Conservation (phyloP, 2,113 vertebrate genomes). For the Chloroceryle aenea region DNA sequence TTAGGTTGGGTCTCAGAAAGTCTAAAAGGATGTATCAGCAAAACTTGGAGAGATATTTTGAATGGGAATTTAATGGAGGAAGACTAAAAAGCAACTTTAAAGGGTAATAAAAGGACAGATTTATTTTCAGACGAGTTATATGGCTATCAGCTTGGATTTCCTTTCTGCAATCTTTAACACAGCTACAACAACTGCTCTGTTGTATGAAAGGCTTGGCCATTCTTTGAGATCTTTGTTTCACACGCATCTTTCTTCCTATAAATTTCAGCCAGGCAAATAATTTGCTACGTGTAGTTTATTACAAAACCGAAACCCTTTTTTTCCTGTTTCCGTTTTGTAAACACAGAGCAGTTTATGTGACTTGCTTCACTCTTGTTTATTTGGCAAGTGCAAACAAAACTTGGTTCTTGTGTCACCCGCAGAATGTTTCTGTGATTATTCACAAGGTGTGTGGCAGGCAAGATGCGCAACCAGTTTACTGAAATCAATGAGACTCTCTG, state of each 20-base stretch:
- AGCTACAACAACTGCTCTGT: background rate
- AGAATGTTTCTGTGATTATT: background rate
- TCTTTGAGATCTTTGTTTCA: background rate
- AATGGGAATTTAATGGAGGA: background rate
- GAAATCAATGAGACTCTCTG: background rate
- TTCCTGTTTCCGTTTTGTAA: background rate
- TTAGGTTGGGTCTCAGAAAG: background rate
- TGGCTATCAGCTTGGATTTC: background rate
- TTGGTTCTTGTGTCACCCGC: background rate
- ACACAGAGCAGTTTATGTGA: background rate
- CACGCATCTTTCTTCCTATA: rapidly evolving
- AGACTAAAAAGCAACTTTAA: background rate
- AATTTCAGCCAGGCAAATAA: background rate
- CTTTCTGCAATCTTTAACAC: background rate
- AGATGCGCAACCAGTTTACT: background rate
- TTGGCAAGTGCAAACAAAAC: background rate
- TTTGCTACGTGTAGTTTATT: background rate
- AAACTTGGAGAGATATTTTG: background rate
- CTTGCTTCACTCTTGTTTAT: background rate
- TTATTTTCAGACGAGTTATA: background rate
- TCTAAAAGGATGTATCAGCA: background rate
- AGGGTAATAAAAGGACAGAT: background rate
- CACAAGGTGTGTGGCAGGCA: background rate
- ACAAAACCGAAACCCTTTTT: background rate
- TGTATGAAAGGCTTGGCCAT: background rate